These are phyloP conservation scores for Ceratina australensis DNA, from an alignment of 1,140 invertebrate genomes.

Conservation along the genomic window DNA sequence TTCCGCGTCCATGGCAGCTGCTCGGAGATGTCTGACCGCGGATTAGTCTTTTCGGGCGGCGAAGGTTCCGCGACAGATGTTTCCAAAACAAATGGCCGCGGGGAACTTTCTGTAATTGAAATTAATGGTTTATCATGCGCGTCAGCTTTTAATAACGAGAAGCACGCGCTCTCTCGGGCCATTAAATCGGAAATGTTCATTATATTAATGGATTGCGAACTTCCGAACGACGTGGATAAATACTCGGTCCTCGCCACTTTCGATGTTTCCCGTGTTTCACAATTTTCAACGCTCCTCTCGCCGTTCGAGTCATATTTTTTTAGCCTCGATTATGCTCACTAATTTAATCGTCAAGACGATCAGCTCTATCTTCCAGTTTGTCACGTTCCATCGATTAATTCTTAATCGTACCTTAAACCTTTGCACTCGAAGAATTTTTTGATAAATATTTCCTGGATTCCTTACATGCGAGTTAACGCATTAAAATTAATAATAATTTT, in stretches of 20 bases:
- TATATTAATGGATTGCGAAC: conserved; percentile 41
- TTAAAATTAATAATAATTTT: no score
- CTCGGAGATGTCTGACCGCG: conserved; percentile 41
- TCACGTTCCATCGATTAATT: no score
- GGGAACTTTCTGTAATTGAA: conserved; percentile 55
- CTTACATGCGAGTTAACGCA: no score
- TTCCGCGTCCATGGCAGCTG: conserved; percentile 33
- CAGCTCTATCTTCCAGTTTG: no score
- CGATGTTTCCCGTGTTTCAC: conserved; percentile 1
- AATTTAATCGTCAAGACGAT: no score
- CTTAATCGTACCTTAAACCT: no score
- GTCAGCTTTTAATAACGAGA: conserved; percentile 17
- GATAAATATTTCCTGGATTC: no score
- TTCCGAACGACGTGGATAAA: conserved; percentile 18
- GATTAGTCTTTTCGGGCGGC: conserved; percentile 50
- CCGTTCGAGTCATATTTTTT: background rate
- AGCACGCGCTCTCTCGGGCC: background rate
- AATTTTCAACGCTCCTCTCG: conserved; percentile 5
- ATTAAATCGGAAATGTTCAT: conserved; percentile 34
- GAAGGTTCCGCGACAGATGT: conserved; percentile 53
- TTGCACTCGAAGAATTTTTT: no score
- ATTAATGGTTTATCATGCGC: conserved; percentile 53
- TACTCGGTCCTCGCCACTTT: background rate
- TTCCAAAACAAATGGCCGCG: conserved; percentile 54
- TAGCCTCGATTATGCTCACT: no score